Conservation (phyloP, 2,113 vertebrate genomes). For the Cinclus cinclus region DNA sequence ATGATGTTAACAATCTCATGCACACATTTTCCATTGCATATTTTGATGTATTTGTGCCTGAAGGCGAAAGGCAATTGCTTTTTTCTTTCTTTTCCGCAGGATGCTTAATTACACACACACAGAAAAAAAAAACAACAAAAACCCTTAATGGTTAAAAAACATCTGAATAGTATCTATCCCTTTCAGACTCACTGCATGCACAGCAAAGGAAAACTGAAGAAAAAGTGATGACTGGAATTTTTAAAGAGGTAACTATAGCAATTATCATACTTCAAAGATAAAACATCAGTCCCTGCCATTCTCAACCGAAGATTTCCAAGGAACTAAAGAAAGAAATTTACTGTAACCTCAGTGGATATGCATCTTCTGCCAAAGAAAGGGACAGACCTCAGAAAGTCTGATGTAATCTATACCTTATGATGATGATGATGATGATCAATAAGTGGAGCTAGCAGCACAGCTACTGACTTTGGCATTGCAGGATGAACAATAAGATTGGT, state of each 20-base stretch:
- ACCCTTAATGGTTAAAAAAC: not conserved
- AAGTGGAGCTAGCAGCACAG: not conserved
- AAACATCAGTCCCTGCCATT: slow-evolving; percentile 3
- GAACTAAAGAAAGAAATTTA: not conserved
- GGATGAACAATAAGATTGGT: rapidly evolving
- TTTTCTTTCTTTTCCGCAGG: slow-evolving; percentile 37
- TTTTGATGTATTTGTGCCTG: slow-evolving; percentile 53
- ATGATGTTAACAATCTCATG: slow-evolving; percentile 65
- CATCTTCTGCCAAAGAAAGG: slow-evolving; percentile 18
- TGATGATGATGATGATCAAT: not conserved
- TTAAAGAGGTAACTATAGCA: slow-evolving; percentile 32
- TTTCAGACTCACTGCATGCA: slow-evolving; percentile 43
- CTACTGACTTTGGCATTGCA: not conserved
- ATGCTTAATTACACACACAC: not conserved
- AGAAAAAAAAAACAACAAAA: not conserved
- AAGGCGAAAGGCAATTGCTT: slow-evolving; percentile 51
- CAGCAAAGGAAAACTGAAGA: slow-evolving; percentile 19
- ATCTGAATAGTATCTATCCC: not conserved
- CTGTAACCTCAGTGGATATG: not conserved
- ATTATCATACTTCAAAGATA: slow-evolving; percentile 34
- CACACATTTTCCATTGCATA: slow-evolving; percentile 57
- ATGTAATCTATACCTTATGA: not conserved
- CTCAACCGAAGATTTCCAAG: not conserved
- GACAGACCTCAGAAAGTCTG: slow-evolving; percentile 14
- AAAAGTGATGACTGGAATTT: not conserved